Conservation (phyloP, 2,888 invertebrate genomes). For the Pterostichus madidus region DNA sequence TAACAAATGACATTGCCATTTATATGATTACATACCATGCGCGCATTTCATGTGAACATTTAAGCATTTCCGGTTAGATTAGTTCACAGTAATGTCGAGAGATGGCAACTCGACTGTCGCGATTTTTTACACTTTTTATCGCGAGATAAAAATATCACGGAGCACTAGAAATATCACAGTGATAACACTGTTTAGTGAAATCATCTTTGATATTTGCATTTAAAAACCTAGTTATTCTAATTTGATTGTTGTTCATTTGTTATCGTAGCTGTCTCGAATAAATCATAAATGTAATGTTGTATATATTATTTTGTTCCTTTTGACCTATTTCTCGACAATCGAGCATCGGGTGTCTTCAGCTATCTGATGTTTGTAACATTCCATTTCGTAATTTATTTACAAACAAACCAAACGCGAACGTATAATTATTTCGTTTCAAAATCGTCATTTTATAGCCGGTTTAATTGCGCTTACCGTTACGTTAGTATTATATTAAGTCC, state of each 20-base stretch:
- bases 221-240: too few species aligned
- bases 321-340: constrained; percentile 6
- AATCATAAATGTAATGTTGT: background rate
- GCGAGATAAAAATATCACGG: background rate
- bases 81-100: constrained; percentile 4
- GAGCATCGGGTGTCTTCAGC: background rate
- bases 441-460: constrained; percentile 52
- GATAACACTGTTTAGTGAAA: background rate
- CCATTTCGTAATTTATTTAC: constrained; percentile 51
- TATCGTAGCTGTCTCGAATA: background rate
- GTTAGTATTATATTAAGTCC: constrained; percentile 2
- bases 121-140: constrained; percentile 10
- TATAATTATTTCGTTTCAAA: constrained; percentile 61
- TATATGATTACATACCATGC: background rate
- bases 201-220: constrained; percentile 6
- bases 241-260: constrained; percentile 21
- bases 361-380: constrained; percentile 23
- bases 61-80: constrained; percentile 14
- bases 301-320: background rate
- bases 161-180: constrained; percentile 31
- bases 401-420: constrained; percentile 43
- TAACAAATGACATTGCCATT: background rate
- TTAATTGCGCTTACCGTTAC: constrained; percentile 43
- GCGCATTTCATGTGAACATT: constrained; percentile 7
- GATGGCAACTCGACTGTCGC: background rate